Evolutionary conservation across 2,113 vertebrate species (phyloP).

Genomic region (Cettia cetti): DNA sequence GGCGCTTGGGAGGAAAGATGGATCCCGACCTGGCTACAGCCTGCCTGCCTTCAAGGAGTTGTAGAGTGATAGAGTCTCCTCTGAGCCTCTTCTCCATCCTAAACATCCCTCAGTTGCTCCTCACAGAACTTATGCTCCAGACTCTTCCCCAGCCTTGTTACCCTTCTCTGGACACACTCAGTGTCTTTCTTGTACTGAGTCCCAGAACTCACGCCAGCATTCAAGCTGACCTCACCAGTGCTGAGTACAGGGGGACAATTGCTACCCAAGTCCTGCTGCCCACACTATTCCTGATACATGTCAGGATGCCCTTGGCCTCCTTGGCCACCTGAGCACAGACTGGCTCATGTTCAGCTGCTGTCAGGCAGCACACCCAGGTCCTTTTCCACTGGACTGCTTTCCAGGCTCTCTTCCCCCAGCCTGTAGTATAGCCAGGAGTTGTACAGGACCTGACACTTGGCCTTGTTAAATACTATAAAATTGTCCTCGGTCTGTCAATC

Average conservation of each 20-base stretch:
- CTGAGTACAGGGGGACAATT: neutral
- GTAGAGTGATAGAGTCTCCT: neutral
- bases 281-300: neutral
- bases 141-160: neutral
- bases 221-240: neutral
- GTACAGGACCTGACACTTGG: neutral
- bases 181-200: neutral
- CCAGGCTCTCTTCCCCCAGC: neutral
- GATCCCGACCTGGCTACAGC: neutral
- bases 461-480: neutral
- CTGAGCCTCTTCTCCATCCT: neutral
- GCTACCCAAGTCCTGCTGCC: neutral
- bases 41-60: neutral
- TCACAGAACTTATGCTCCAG: neutral
- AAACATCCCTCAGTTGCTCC: neutral
- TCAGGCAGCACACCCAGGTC: neutral
- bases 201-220: neutral
- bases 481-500: accelerated
- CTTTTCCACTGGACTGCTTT: neutral
- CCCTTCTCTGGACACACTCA: neutral
- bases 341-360: neutral
- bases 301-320: neutral
- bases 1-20: neutral
- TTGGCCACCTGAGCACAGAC: neutral
- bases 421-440: neutral